Base-by-base conservation (phyloP, 1,140 invertebrate species). In the Leucophenga varia region DNA sequence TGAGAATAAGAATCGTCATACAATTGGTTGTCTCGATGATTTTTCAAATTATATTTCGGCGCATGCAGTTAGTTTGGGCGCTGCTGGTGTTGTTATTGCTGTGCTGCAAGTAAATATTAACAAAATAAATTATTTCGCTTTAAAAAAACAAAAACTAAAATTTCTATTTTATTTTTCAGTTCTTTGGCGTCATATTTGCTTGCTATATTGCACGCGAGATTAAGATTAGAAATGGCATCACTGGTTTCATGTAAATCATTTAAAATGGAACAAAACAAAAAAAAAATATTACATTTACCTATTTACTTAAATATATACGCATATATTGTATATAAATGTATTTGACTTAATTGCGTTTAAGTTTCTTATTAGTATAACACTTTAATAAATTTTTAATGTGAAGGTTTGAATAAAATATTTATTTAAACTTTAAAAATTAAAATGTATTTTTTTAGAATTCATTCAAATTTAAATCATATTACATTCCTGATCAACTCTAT, bases 1-100 rank as follows among this genome's bases (percentile, higher is more conserved):
- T 2, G 43, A 53, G 1, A 40, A 59, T 5, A 54, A 47, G 0
- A 60, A 70, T 12, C 20, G 61, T 38, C 41, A 70, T 37, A 16
- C 47, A 0, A 13, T 17, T 0, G 87, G 87, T 5, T 93, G 90
- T 54, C 73, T 84, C 1, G 46, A 57, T 1, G 78, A 77, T 6
- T 82, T 91, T 43, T 78, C 81, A 1, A 31, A 75, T 9, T 84
- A 82, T 61, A 81, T 91, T 20, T 74, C 81, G 38, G 70, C 76
- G 0, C 88, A 92, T 56, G 88, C 87, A 0, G 72, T 83, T 1
- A 81, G 84, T 49, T 80, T 93, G 18, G 89, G 87, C 2, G 82
- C 84, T 0, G 82, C 87, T 56, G 90, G 86, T 17, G 77, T 93
- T 41, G 84, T 85, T 10, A 81, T 93, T 43, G 87, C 87, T 13